Evolutionary conservation across 2,797 vertebrate species (phyloP), one percentile per base, ranked within the genome.

Genomic region (Chaenodraco wilsoni): DNA sequence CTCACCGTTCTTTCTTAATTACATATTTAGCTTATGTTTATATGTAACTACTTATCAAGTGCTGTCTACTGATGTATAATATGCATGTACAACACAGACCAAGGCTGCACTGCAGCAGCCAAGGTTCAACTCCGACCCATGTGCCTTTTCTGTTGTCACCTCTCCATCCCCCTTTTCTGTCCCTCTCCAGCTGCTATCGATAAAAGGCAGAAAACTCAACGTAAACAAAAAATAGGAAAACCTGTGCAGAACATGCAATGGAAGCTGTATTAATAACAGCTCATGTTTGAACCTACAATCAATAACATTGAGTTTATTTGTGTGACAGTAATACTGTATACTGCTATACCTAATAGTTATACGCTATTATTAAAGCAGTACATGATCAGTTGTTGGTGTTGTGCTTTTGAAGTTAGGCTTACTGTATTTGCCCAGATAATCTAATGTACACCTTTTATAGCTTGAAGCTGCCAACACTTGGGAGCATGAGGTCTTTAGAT

Each of bases 41-140:
- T 6, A 7, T 37, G 6, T 37, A 37, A 37, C 33, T 37, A 37
- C 27, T 27, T 27, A 27, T 1, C 27, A 57, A 61, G 69, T 54
- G n/a, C 77, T 63, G 63, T 78, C 72, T 71, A 83, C 69, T 73
- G 66, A 73, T 55, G 27, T 59, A 21, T n/a, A n/a, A 23, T 27
- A 27, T 27, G 23, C 46, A 66, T 58, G 23, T 44, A 2, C 48
- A 27, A 4, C 27, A 27, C 27, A 31, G 23, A 40, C 11, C 27
- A 27, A 27, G 27, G 27, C 27, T 27, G 27, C 27, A 27, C 27
- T 27, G 7, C 33, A 37, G 33, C 33, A 37, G 33, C 33, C 33
- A 37, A 6, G 33, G 33, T 37, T 37, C 6, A 37, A 37, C 33
- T 37, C 33, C 33, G 33, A 9, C 33, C 33, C 33, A 37, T 37